Conservation (phyloP, 30 jellyfish, hydroid and myxozoan genomes). For the Mastigias papua region DNA sequence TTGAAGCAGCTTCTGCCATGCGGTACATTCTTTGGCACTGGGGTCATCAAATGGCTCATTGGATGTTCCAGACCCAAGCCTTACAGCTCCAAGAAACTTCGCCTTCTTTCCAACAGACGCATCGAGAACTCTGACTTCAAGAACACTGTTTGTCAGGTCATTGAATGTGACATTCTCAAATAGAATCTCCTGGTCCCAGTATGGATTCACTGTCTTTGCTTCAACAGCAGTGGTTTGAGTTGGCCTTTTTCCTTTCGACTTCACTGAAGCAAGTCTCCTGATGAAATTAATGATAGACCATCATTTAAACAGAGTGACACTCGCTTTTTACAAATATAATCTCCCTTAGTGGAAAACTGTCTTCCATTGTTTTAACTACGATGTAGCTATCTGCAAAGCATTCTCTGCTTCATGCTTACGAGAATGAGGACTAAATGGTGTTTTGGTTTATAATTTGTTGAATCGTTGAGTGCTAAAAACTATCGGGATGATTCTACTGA, state of each 20-base stretch:
- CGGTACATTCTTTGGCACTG: constrained; percentile 72
- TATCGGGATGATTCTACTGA: no score
- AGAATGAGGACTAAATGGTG: no score
- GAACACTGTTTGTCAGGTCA: constrained; percentile 73
- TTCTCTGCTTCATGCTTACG: no score
- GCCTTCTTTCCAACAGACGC: constrained; percentile 69
- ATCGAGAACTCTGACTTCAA: constrained; percentile 83
- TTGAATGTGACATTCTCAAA: constrained; percentile 71
- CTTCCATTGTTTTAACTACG: no score
- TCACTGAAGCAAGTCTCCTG: constrained; percentile 40
- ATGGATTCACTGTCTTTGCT: constrained; percentile 79
- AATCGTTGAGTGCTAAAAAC: no score
- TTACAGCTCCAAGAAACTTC: constrained; percentile 74
- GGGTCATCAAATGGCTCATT: constrained; percentile 85
- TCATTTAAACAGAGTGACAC: no score
- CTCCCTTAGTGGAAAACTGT: no score
- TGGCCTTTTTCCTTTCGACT: constrained; percentile 37
- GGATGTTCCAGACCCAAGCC: constrained; percentile 86
- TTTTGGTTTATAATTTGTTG: no score
- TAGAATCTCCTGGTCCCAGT: constrained; percentile 80
- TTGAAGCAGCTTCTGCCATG: constrained; percentile 89
- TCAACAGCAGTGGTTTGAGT: constrained; percentile 56
- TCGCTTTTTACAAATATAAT: no score
- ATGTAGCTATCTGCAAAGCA: no score
- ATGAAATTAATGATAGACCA: neutral